Evolutionary conservation across 2,113 vertebrate genomes (phyloP), one percentile per base, ranked within the genome.

Genomic region (Prionailurus viverrinus): DNA sequence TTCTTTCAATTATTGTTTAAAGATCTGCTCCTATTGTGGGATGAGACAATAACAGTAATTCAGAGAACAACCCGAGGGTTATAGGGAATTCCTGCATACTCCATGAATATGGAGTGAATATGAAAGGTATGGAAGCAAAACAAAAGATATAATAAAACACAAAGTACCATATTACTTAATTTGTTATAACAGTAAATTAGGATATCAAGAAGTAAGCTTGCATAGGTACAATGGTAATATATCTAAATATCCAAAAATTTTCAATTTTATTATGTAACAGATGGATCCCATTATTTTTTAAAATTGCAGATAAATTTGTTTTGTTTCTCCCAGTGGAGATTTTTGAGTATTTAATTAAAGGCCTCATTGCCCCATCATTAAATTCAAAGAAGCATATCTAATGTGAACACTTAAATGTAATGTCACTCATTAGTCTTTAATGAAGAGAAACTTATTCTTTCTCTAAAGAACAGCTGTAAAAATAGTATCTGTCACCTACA

Each of bases 361-460:
- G 99, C 99, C 99, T 99, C 99, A 99, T 99, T 99, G 99, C 98
- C 98, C 98, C 98, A 99, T 99, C 99, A 98, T 99, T 99, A 99
- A 99, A 99, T 99, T 98, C 99, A 99, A 99, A 99, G 99, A 98
- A 99, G 99, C 99, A 99, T 98, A 98, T 99, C 99, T 99, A 99
- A 99, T 99, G 98, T 92, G 96, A 98, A 98, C 98, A 98, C 98
- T 99, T 99, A 99, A 99, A 99, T 98, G 98, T 99, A 99, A 99
- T 99, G 98, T 99, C 99, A 99, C 98, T 99, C 99, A 99, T 99
- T 99, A 99, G 99, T 99, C 98, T 98, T 98, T 99, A 99, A 99
- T 99, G 99, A 98, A 98, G 97, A 99, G 99, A 98, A 99, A 98
- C 99, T 98, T 98, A 99, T 98, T 99, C 98, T 99, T 99, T 98